Base-by-base conservation (phyloP, 2,113 vertebrate genomes). In the Amblyopsis rosae region DNA sequence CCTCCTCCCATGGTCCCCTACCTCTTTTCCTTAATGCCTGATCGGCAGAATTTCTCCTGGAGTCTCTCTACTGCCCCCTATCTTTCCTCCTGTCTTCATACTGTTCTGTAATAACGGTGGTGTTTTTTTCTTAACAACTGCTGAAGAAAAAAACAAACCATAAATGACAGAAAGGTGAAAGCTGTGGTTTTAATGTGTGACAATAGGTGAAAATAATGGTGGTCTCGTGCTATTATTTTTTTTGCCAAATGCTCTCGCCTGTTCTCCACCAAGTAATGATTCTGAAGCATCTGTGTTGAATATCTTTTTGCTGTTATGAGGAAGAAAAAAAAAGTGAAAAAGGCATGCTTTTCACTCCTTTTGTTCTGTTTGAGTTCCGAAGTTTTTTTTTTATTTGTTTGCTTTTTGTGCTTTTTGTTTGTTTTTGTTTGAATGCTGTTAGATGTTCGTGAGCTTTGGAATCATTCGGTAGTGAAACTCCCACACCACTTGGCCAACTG, bases 311-410 rank as follows among this genome's bases (percentile, higher is more conserved):
- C 49, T 62, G 15, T 62, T 62, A 56, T 16, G 41, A 72, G 61
- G 26, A 53, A 65, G 55, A 79, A 92, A 91, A 85, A 19, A 89
- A 91, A 95, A 95, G 94, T 94, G 95, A 94, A 94, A 94, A 84
- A 89, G 83, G 97, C 97, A 99, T 98, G 96, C 88, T 92, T 94
- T 95, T 93, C 84, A 91, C 93, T 94, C 86, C 82, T 93, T 94
- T 56, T 79, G 67, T 73, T 87, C 58, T 71, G 57, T 82, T 66
- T 89, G 33, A 81, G 82, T 82, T 83, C 12, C 54, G 53, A 50
- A 58, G 8, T 89, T 92, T 90, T 86, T 89, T 59, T 80, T 91
- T 1, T n/a, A 64, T 56, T 32, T 62, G 9, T 65, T 74, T 67
- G 3, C n/a, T 59, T 46, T 80, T 19, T 72, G 66, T 67, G 49